A percentile compares a stretch with the other conserved stretches of the same genome.
These are phyloP conservation scores for Drosophila sordidula DNA, from an alignment of 2,888 invertebrate species.

Conservation along the genomic window DNA sequence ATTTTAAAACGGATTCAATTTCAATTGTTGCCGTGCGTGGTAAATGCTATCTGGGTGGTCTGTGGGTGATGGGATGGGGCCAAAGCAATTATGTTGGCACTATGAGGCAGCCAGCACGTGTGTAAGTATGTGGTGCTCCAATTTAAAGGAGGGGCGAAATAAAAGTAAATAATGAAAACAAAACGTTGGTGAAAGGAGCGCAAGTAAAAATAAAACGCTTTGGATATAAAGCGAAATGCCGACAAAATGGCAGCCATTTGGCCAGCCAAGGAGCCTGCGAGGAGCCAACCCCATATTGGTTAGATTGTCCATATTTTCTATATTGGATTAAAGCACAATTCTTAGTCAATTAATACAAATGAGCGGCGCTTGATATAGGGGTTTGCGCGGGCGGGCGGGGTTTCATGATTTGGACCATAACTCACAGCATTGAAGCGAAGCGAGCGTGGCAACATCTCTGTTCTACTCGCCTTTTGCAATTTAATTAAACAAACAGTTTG, in stretches of 20 bases:
- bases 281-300: slow-evolving; percentile 35
- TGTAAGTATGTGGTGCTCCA: slow-evolving; percentile 38
- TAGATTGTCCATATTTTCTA: slow-evolving; percentile 39
- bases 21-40: slow-evolving; percentile 50
- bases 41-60: slow-evolving; percentile 13
- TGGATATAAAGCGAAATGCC: slow-evolving; percentile 60
- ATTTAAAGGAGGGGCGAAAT: slow-evolving; percentile 47
- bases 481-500: slow-evolving; percentile 77
- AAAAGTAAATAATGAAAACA: slow-evolving; percentile 57
- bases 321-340: slow-evolving; percentile 61
- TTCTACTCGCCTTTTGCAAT: slow-evolving; percentile 58
- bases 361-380: slow-evolving; percentile 27
- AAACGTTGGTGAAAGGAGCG: slow-evolving; percentile 31
- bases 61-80: slow-evolving; percentile 1
- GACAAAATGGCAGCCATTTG: slow-evolving; percentile 57
- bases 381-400: not conserved
- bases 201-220: slow-evolving; percentile 59
- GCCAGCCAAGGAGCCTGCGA: not conserved
- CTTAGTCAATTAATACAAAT: slow-evolving; percentile 76
- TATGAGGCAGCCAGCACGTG: slow-evolving; percentile 33
- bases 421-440: slow-evolving; percentile 18
- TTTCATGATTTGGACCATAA: slow-evolving; percentile 32
- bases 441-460: slow-evolving; percentile 13
- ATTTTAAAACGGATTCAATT: slow-evolving; percentile 49
- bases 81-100: slow-evolving; percentile 47